Base-by-base conservation (phyloP, 1,140 invertebrate species). In the Magallana gigas region DNA sequence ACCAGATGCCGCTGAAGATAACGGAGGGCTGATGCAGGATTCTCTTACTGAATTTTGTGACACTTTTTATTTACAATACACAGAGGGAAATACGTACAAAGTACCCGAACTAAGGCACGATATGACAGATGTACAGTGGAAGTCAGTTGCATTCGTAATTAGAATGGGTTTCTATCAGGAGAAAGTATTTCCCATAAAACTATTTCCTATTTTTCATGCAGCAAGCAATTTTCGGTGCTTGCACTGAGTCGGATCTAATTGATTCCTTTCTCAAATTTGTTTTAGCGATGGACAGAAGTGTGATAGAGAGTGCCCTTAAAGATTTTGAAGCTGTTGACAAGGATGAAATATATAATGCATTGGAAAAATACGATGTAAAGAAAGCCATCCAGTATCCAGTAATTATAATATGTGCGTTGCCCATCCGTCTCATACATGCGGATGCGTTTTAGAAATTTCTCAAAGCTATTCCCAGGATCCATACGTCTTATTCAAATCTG, bases 251-350 rank as follows among this genome's bases (percentile, higher is more conserved):
- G 23, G 83, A 87, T 14, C 29, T 88, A 23, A 16, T 88, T 81
- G 87, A 84, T 14, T 84, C 82, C 64, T 88, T 88, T 76, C 68
- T 84, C 16, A 88, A 88, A 71, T 84, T 85, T 58, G 83, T 88
- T 0, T 48, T 83, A 12, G 57, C 23, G 29, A 59, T 85, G 57
- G 87, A 88, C 68, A 23, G 23, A 23, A 23, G 85, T 57, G 56
- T 85, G 9, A 29, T 88, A 4, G 76, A 88, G 23, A 48, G 8
- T 4, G 82, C 87, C n/a, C 29, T 84, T n/a, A 85, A 88, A 76
- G 68, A 88, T 59, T 88, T 84, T 81, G n/a, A 57, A 57, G 59
- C 64, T 80, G 87, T 85, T 12, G 81, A 85, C 60, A 36, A 83
- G n/a, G 83, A 88, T 18, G 86, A 87, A 12, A 11, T 87, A 1